Evolutionary conservation across 2,797 vertebrate species (phyloP), one percentile per base, ranked within the genome.

Genomic region (Acipenser oxyrinchus): DNA sequence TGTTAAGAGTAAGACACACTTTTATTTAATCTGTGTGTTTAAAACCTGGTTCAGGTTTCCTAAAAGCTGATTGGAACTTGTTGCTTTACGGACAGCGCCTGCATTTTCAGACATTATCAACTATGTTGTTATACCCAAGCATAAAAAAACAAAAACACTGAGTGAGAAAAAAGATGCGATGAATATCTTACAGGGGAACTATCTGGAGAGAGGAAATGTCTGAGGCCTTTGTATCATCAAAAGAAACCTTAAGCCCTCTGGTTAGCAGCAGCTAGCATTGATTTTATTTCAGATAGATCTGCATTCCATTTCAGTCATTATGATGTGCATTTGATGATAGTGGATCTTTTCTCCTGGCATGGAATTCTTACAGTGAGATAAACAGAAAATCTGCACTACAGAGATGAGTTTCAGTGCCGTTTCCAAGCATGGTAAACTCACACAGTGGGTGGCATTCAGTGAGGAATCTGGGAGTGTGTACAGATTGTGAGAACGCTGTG

Each of bases 171-270:
- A 65, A 62, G 52, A 63, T 59, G 61, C 49, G 69, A 72, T 76
- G 65, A 8, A 52, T 71, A 75, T 74, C 70, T 71, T 51, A n/a
- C 53, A 62, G 58, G 58, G 58, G 64, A 61, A 64, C 55, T 65
- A 51, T 37, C 49, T 49, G n/a, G 61, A 37, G 49, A 11, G 61
- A 64, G 52, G 55, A 15, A 37, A 65, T 69, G 67, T 37, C 37
- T 61, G 50, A 51, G 57, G 49, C 23, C 7, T 5, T 9, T 53
- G 18, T 63, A 10, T 15, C 64, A 57, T 51, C 7, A 64, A 59
- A 69, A 15, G 63, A 65, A 52, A 65, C 18, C 64, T 23, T 11
- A 15, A 49, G 1, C 64, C 51, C 64, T 7, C 50, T 55, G 51
- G 51, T 11, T 65, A 13, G 15, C 66, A 7, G 65, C 66, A 50